Evolutionary conservation across 1,140 invertebrate species (phyloP), one percentile per base, ranked within the genome.

Genomic region (Panagrolaimus sp.): DNA sequence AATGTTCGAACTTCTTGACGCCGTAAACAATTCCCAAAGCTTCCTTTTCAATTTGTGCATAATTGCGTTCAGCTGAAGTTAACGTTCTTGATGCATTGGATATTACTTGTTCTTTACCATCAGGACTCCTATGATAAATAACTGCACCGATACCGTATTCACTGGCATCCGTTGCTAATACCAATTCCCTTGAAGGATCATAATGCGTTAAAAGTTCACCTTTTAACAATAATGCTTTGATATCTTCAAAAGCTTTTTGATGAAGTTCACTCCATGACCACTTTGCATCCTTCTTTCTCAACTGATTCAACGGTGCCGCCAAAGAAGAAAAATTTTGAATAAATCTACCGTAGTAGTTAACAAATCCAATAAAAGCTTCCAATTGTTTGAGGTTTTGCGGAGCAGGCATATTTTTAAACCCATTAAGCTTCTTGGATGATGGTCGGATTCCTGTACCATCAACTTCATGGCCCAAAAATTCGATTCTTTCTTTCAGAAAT

Each of bases 11-110:
- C 47, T 52, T 52, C 5, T 52, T 21, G 10, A 52, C 12, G 5
- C 15, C 47, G 15, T 21, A 52, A 52, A 52, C 47, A 17, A 52
- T 52, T 5, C 84, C 82, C 10, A 86, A 76, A 0, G 82, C 86
- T 79, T 89, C 87, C 72, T 85, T 85, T 46, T 89, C 86, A 8
- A 87, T 77, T 69, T 87, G 84, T 17, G 79, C 77, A 75, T 88
- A 88, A n/a, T 85, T 85, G 71, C 78, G 73, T 76, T 88, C 86
- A 28, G 84, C 76, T 38, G 69, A 38, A 24, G 74, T 79, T 24
- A 88, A 69, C 2, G 81, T 83, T 69, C 85, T 58, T 0, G 84
- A 86, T 4, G 83, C 83, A 79, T 84, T 87, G 6, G 82, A 82
- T 24, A 87, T 83, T 3, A 85, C 85, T 71, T 70, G 68, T 73